Percentiles rank a stretch among this genome's conserved stretches.
phyloP scores from a whole-genome alignment of 2,113 vertebrate genomes.

The Pedetes capensis region DNA sequence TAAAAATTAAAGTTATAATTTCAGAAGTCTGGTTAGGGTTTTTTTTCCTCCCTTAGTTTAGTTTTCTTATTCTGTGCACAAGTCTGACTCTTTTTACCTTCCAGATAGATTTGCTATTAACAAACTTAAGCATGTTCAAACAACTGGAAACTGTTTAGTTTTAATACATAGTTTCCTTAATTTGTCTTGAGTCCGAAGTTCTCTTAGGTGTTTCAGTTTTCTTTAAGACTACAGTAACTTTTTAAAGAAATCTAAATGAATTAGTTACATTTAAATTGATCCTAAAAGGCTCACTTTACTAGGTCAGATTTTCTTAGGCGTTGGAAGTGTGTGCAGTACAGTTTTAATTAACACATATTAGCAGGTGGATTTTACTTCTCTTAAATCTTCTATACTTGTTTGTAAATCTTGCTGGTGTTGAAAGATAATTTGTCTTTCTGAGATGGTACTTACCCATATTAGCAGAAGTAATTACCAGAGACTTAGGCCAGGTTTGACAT shows the following conservation, averaged over 20 bases:
- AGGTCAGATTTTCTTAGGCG: background rate
- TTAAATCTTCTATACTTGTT: slow-evolving; percentile 25
- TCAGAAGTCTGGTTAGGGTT: background rate
- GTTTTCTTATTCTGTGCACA: background rate
- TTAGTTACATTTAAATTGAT: slow-evolving; percentile 43
- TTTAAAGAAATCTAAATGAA: background rate
- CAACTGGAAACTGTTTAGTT: background rate
- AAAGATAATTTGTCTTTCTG: slow-evolving; percentile 29
- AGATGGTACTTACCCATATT: background rate
- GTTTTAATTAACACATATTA: background rate
- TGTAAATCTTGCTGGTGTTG: background rate
- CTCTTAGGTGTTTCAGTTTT: background rate
- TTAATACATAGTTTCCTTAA: background rate
- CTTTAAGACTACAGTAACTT: too few species aligned
- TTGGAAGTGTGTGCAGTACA: slow-evolving; percentile 1
- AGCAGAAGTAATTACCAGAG: background rate
- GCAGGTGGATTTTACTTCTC: slow-evolving; percentile 23
- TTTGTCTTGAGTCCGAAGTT: slow-evolving; percentile 17
- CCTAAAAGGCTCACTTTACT: background rate
- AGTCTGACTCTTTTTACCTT: background rate
- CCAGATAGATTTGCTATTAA: background rate
- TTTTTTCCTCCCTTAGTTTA: background rate
- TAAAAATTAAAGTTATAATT: background rate
- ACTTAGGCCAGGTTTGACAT: background rate
- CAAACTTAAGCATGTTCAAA: background rate